phyloP scores from a whole-genome alignment of 2,797 vertebrate genomes.

The Furcifer pardalis region DNA sequence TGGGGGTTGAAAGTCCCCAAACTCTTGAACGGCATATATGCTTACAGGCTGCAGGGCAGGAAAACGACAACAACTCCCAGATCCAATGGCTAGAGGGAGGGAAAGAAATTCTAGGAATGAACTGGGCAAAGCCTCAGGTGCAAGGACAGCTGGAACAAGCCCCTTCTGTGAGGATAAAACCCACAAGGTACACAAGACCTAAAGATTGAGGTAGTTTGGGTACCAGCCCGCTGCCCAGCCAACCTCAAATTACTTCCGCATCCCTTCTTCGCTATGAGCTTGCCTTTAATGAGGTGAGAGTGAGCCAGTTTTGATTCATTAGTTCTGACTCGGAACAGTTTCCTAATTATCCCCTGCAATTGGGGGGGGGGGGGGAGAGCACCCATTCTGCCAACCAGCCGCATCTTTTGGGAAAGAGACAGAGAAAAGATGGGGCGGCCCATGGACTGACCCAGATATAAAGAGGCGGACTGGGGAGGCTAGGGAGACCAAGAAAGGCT shows the following conservation, averaged over 20 bases:
- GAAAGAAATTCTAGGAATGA: background rate
- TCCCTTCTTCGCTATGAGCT: slow-evolving; percentile 61
- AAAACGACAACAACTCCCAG: background rate
- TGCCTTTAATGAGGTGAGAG: slow-evolving; percentile 67
- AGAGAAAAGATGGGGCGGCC: too few species aligned
- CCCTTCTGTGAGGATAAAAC: rapidly evolving
- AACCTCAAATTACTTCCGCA: slow-evolving; percentile 64
- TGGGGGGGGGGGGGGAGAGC: too few species aligned
- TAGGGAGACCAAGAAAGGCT: slow-evolving; percentile 40
- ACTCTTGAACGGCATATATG: too few species aligned
- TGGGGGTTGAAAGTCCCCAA: too few species aligned
- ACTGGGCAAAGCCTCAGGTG: background rate
- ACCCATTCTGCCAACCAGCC: slow-evolving; percentile 25
- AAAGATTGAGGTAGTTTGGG: background rate
- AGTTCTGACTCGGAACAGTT: slow-evolving; percentile 68
- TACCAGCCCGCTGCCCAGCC: slow-evolving; percentile 18
- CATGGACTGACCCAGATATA: background rate
- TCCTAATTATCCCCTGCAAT: slow-evolving; percentile 60
- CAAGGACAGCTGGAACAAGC: background rate
- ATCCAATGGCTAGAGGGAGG: too few species aligned
- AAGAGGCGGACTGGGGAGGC: slow-evolving; percentile 58
- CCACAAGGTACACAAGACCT: rapidly evolving
- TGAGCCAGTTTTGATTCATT: slow-evolving; percentile 61
- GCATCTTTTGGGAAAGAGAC: rapidly evolving
- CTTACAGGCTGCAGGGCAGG: too few species aligned